Conservation (phyloP, 2,888 invertebrate species). For the Eilema depressum region DNA sequence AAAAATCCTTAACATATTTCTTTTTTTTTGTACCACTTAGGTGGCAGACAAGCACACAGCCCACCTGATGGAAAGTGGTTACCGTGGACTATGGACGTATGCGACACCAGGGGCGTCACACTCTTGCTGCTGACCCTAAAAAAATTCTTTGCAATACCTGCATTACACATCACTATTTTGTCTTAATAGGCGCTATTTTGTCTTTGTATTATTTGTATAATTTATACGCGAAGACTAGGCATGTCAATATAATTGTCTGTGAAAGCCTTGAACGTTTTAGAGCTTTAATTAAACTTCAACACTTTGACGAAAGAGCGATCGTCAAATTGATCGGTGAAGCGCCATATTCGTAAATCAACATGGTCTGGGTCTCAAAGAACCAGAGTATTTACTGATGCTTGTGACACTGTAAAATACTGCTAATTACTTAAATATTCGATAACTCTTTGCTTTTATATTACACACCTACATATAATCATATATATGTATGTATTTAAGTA, state of each 20-base stretch:
- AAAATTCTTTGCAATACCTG: background rate
- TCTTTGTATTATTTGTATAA: constrained; percentile 4
- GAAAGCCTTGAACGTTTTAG: constrained; percentile 30
- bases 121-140: no score
- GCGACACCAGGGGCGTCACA: no score
- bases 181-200: no score
- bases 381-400: background rate
- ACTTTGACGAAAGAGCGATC: constrained; percentile 34
- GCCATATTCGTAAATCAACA: constrained; percentile 20
- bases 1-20: no score
- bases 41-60: no score
- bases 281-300: constrained; percentile 49
- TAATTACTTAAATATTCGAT: no score
- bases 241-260: constrained; percentile 21
- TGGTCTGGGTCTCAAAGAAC: background rate
- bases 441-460: background rate
- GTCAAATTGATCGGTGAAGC: constrained; percentile 40
- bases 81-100: no score
- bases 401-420: no score
- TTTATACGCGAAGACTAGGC: constrained; percentile 1
- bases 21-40: no score
- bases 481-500: no score
- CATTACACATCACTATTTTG: background rate
- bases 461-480: no score
- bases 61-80: no score